These are phyloP conservation scores for Agelas oroides DNA, from an alignment of 37 sponge, comb jelly and placozoan genomes.

Conservation along the genomic window DNA sequence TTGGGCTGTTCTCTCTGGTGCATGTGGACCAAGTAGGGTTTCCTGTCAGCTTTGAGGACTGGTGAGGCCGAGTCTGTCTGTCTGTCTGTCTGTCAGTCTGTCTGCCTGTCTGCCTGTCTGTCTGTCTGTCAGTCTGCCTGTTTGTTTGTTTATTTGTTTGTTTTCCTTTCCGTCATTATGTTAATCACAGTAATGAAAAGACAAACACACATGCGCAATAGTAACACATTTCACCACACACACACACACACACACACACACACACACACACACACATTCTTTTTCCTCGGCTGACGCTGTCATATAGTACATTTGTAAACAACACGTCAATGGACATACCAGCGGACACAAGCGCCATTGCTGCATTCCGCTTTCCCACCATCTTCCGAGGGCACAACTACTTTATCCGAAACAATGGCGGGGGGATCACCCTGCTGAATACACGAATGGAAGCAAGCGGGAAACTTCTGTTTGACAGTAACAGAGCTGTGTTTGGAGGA, in stretches of 20 bases:
- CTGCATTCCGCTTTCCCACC: conserved; percentile 83
- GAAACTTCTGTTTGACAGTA: conserved; percentile 41
- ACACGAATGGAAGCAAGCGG: conserved; percentile 69
- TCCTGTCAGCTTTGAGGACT: conserved; percentile 62
- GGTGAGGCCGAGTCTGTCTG: conserved; percentile 43
- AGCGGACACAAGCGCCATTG: conserved; percentile 76
- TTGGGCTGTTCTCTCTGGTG: conserved; percentile 80
- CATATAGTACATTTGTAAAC: conserved; percentile 61
- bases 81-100: not conserved
- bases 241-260: too few species aligned
- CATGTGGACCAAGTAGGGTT: conserved; percentile 85
- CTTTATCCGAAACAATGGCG: conserved; percentile 67
- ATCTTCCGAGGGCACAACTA: conserved; percentile 53
- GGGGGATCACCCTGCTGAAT: conserved; percentile 78
- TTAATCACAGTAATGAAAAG: too few species aligned
- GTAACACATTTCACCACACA: too few species aligned
- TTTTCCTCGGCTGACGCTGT: not conserved
- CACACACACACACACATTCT: not conserved
- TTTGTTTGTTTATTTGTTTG: too few species aligned
- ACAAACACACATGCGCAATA: too few species aligned
- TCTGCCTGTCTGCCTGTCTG: too few species aligned
- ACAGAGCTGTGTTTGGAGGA: conserved; percentile 80
- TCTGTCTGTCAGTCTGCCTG: too few species aligned
- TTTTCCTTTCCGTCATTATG: too few species aligned
- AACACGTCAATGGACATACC: conserved; percentile 54